Percentiles rank a stretch among this genome's conserved stretches.
Evolutionary conservation across 2,888 invertebrate species (phyloP).

Genomic region (Gnatocerus cornutus): DNA sequence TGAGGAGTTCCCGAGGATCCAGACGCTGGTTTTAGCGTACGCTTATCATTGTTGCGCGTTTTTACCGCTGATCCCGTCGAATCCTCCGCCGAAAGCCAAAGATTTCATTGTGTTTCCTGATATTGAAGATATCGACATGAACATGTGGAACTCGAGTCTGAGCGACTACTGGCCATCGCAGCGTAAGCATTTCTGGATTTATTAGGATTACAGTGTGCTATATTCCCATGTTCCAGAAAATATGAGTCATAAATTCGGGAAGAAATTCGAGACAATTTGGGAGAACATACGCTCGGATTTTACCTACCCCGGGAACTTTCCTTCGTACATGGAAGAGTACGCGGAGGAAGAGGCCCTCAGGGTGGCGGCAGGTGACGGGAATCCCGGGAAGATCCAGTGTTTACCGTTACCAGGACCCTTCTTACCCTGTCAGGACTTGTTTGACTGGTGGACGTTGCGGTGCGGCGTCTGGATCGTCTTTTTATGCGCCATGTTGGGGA

Average conservation of each 20-base stretch:
- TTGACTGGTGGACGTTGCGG: slow-evolving; percentile 98
- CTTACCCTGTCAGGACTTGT: slow-evolving; percentile 94
- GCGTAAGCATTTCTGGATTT: slow-evolving; percentile 75
- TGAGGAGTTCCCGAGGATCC: slow-evolving; percentile 88
- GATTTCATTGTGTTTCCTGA: slow-evolving; percentile 82
- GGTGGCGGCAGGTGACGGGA: slow-evolving; percentile 62
- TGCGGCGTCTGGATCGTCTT: slow-evolving; percentile 99
- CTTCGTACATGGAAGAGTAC: slow-evolving; percentile 83
- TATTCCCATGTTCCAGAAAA: slow-evolving; percentile 75
- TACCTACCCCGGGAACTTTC: slow-evolving; percentile 80
- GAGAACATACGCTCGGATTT: slow-evolving; percentile 81
- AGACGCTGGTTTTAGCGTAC: slow-evolving; percentile 90
- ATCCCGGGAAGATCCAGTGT: slow-evolving; percentile 78
- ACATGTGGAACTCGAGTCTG: slow-evolving; percentile 85
- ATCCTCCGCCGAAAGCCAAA: slow-evolving; percentile 73
- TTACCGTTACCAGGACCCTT: slow-evolving; percentile 93
- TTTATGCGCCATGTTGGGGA: slow-evolving; percentile 94
- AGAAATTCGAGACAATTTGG: slow-evolving; percentile 81
- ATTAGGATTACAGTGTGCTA: not conserved
- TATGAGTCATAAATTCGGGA: slow-evolving; percentile 81
- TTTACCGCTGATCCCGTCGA: slow-evolving; percentile 78
- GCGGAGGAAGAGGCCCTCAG: slow-evolving; percentile 75
- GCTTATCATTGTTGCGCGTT: slow-evolving; percentile 98
- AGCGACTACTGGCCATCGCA: slow-evolving; percentile 89
- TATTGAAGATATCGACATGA: slow-evolving; percentile 81